These are phyloP conservation scores for Pocillopora meandrina DNA, from an alignment of 92 coral and sea anemone genomes.

Conservation along the genomic window DNA sequence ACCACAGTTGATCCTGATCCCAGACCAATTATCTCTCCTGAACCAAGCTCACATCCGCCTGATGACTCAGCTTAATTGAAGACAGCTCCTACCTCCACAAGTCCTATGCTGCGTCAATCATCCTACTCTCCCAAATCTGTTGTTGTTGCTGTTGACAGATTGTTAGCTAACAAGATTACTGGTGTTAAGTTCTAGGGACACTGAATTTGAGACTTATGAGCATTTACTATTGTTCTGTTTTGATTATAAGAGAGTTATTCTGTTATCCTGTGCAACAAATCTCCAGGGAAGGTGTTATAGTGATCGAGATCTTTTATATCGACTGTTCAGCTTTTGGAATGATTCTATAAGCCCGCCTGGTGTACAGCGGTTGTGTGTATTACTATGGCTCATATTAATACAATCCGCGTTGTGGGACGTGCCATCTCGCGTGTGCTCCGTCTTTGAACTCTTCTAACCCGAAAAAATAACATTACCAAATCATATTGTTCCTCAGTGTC, in stretches of 20 bases:
- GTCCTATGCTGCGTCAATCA: conserved; percentile 1
- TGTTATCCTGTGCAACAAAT: background rate
- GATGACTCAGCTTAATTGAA: conserved; percentile 2
- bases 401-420: no score
- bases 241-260: background rate
- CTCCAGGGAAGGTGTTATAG: conserved; percentile 2
- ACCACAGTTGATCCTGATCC: conserved; percentile 44
- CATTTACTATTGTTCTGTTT: background rate
- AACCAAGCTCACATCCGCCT: background rate
- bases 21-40: background rate
- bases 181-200: background rate
- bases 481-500: no score
- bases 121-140: background rate
- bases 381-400: no score
- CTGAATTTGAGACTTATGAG: background rate
- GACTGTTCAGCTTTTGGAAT: no score
- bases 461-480: no score
- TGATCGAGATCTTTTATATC: background rate
- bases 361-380: no score
- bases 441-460: no score
- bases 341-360: no score
- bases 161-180: background rate
- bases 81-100: conserved; percentile 8
- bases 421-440: no score
- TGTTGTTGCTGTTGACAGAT: background rate